These are phyloP conservation scores for Musca vetustissima DNA, from an alignment of 1,140 invertebrate genomes.

Conservation along the genomic window DNA sequence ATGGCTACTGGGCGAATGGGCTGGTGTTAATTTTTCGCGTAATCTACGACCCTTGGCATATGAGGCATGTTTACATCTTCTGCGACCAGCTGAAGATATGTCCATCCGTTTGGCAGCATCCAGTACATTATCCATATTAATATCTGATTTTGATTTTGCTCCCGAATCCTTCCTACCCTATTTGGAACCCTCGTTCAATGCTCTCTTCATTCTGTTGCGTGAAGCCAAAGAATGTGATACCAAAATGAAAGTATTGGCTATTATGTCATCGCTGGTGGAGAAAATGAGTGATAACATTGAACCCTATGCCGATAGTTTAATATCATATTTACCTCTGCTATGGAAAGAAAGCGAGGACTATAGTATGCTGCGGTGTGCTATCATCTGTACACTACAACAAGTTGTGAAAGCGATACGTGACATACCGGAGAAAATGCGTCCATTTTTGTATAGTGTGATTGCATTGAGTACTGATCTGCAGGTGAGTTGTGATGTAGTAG, in stretches of 20 bases:
- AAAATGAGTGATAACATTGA: constrained; percentile 75
- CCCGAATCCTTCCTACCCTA: constrained; percentile 82
- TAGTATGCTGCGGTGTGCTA: constrained; percentile 89
- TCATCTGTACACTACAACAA: constrained; percentile 75
- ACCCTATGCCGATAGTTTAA: constrained; percentile 67
- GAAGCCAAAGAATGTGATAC: constrained; percentile 91
- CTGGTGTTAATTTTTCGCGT: constrained; percentile 80
- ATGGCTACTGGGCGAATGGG: constrained; percentile 85
- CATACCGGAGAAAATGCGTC: constrained; percentile 63
- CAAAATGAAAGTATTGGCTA: constrained; percentile 89
- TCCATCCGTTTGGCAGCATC: constrained; percentile 81
- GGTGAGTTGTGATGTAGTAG: constrained; percentile 27
- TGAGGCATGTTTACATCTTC: constrained; percentile 71
- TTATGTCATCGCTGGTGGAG: constrained; percentile 88
- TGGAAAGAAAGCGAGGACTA: constrained; percentile 87
- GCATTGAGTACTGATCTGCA: constrained; percentile 77
- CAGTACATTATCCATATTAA: constrained; percentile 71
- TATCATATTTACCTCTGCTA: constrained; percentile 80
- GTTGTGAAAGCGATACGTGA: constrained; percentile 65
- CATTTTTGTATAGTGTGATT: constrained; percentile 76
- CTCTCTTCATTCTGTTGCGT: constrained; percentile 82
- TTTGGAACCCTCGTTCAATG: constrained; percentile 73
- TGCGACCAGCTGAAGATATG: constrained; percentile 74
- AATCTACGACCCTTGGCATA: constrained; percentile 80
- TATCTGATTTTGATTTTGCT: constrained; percentile 93